Percentiles rank a stretch among this genome's conserved stretches.
phyloP scores from a whole-genome alignment of 2,113 vertebrate species.

The Corythoichthys intestinalis region DNA sequence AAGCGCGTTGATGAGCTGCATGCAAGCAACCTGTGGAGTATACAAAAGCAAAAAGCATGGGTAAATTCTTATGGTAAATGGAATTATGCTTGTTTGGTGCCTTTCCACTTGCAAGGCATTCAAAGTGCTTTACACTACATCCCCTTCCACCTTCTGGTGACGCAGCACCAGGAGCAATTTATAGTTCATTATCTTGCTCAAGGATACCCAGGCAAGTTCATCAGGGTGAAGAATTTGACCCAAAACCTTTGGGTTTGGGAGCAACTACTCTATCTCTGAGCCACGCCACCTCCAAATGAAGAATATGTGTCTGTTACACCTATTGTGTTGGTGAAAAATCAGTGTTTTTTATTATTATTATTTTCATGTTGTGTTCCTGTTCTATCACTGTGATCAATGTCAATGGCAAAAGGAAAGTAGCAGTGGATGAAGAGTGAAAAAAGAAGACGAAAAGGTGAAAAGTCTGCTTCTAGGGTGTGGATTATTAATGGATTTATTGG shows the following conservation, averaged over 20 bases:
- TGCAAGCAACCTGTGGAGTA: slow-evolving; percentile 84
- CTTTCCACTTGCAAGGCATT: too few species aligned
- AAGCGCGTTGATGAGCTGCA: slow-evolving; percentile 97
- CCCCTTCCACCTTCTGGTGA: too few species aligned
- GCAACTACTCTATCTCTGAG: too few species aligned
- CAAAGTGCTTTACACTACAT: too few species aligned
- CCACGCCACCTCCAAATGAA: background rate
- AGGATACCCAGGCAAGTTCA: too few species aligned
- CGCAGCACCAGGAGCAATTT: too few species aligned
- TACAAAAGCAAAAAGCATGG: slow-evolving; percentile 1
- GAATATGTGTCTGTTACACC: background rate
- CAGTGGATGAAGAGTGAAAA: background rate
- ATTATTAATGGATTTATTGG: slow-evolving; percentile 72
- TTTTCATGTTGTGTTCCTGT: background rate
- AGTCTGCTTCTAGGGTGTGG: slow-evolving; percentile 62
- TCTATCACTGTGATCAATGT: background rate
- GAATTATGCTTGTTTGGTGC: too few species aligned
- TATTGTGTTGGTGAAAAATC: background rate
- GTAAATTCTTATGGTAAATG: background rate
- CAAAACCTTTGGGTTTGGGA: too few species aligned
- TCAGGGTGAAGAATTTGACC: too few species aligned
- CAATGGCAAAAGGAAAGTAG: background rate
- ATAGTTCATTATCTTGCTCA: too few species aligned
- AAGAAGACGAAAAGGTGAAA: slow-evolving; percentile 4
- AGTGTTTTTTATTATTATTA: background rate